Base-by-base conservation (phyloP, 2,888 invertebrate species). In the Cheilosia grossa region DNA sequence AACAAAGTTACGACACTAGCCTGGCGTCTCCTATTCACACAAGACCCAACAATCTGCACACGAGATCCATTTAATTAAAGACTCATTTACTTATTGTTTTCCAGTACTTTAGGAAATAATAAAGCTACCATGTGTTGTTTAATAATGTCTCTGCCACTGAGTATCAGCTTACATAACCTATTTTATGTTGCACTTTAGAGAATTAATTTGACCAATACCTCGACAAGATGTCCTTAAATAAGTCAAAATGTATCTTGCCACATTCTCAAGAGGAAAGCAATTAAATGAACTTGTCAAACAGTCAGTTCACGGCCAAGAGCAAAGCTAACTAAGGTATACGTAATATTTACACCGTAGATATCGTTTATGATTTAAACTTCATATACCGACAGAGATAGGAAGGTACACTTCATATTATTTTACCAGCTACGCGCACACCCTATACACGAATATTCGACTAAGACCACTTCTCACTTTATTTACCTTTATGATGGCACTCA, bases 401-500 rank as follows among this genome's bases (percentile, higher is more conserved):
- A 27, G 27, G 6, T 27, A 6, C 27, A 27, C 27, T 27, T 7
- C 42, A 42, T 2, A 21, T 54, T 15, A 30, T 27, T 49, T 37
- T 6, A 58, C 58, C 37, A 61, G 33, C 19, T 1, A 13, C 21
- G 21, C 19, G 13, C 19, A 47, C 51, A n/a, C n/a, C n/a, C n/a
- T 40, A 42, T 13, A 15, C 33, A 27, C 19, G 40, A 66, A 58
- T 51, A 69, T 61, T 83, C 40, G 27, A 64, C 79, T 58, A 80
- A 74, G 79, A 69, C 74, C 79, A 80, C 73, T 74, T 79, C 74
- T 74, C 59, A 75, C 59, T 70, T 74, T 83, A 83, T 83, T 83
- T 83, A 83, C 83, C 83, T 80, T 83, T 70, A 80, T 80, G 80
- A 83, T 79, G 80, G 83, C 70, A 75, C 83, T 83, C 80, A 74